A percentile compares a stretch with the other conserved stretches of the same genome.
These are phyloP conservation scores for Syrrhaptes paradoxus DNA, from an alignment of 2,113 vertebrate genomes.

Conservation along the genomic window DNA sequence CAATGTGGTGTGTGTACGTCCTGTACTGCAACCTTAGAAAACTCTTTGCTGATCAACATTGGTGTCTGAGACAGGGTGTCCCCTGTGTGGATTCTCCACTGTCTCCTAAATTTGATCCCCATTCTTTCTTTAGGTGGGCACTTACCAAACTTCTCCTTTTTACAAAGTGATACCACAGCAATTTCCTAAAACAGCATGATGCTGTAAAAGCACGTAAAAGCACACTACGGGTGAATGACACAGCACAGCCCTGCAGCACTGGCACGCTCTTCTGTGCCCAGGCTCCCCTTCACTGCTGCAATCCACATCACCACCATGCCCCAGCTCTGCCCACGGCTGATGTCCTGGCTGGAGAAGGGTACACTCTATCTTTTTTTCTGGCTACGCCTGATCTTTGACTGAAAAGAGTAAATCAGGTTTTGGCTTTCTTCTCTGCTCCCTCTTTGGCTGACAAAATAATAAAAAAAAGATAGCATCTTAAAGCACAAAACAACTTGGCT, in stretches of 20 bases:
- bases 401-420: not conserved
- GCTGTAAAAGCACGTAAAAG: not conserved
- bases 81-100: not conserved
- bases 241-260: not conserved
- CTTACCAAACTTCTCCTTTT: not conserved
- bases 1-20: rapidly evolving
- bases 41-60: not conserved
- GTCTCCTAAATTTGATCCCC: not conserved
- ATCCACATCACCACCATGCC: not conserved
- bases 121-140: not conserved
- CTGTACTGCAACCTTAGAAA: not conserved
- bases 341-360: not conserved
- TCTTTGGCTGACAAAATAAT: not conserved
- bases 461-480: not conserved
- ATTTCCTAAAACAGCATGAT: not conserved
- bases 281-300: not conserved
- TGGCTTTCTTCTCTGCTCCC: not conserved
- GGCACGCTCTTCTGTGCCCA: not conserved
- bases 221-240: not conserved
- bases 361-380: not conserved
- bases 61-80: not conserved
- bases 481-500: not conserved
- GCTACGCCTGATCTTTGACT: not conserved
- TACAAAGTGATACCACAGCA: not conserved
- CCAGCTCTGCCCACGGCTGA: not conserved